Evolutionary conservation across 2,888 invertebrate species (phyloP), one percentile per base, ranked within the genome.

Genomic region (Mantis religiosa): DNA sequence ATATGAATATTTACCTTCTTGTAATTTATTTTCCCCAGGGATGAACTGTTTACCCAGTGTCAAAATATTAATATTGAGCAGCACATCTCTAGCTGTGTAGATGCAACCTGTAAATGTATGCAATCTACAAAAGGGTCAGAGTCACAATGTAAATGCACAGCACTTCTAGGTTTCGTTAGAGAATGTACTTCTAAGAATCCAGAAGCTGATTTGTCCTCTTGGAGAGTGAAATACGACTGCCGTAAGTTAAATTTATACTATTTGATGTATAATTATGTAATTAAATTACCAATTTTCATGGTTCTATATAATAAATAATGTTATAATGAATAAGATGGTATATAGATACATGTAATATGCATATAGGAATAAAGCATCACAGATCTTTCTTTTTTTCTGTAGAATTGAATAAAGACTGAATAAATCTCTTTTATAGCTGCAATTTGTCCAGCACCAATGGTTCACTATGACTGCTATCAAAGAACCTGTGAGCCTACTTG

Each of bases 401-500:
- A 15, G 8, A 6, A 71, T 71, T 71, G 54, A 20, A 14, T 20
- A 12, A 28, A 28, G 8, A 82, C 28, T 47, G 25, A 34, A 82
- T 88, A 30, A 25, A 84, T 54, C 6, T 83, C 89, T 90, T 89
- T 91, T 92, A 2, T 92, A 96, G 97, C 96, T 90, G 95, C 95
- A 3, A 93, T 94, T 9, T 98, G 98, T 92, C 95, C 96, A 0
- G 92, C 96, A 0, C 97, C 97, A 0, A 94, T 97, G 85, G 96
- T 97, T n/a, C 96, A 97, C 93, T 95, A 96, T 91, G 97, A 97
- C 92, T 98, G 98, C 92, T 97, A 96, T 93, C 95, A 96, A 91
- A 95, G 95, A 89, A 94, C 92, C 89, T 98, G 98, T 93, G 97
- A 97, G 92, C 95, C 96, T 2, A 95, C 96, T 0, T 98, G 98